A percentile compares a stretch with the other conserved stretches of the same genome.
Conservation (phyloP, 2,113 vertebrate genomes). For the Anolis sagrei region DNA sequence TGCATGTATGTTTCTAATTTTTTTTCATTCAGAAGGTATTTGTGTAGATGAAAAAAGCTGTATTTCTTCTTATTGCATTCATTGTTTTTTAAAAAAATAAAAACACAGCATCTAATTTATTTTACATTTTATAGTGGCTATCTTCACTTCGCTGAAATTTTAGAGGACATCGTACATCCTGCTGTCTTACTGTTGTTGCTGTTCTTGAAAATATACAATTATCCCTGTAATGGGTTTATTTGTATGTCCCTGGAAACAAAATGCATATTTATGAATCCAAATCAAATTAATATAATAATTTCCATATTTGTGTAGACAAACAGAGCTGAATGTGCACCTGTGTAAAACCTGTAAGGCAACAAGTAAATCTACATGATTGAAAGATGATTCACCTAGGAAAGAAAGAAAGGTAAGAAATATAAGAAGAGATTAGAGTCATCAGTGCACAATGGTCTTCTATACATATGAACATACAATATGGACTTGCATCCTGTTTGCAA, state of each 20-base stretch:
- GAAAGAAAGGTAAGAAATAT: background rate
- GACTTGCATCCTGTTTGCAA: no score
- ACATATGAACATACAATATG: no score
- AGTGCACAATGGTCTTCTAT: no score
- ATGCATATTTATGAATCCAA: background rate
- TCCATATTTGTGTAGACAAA: background rate
- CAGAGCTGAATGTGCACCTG: background rate
- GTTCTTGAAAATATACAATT: background rate
- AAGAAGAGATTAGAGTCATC: background rate
- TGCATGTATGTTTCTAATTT: background rate
- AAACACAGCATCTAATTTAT: slow-evolving; percentile 27
- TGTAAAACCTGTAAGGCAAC: no score
- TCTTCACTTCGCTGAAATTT: background rate
- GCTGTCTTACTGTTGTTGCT: background rate
- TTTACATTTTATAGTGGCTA: background rate
- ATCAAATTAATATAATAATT: background rate
- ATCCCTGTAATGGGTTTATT: background rate
- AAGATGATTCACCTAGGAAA: background rate
- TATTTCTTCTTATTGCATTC: fast-evolving
- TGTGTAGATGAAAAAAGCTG: slow-evolving; percentile 8
- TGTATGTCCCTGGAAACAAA: background rate
- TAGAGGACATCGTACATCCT: background rate
- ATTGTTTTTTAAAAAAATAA: background rate
- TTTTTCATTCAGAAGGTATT: background rate
- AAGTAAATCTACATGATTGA: background rate